Base-by-base conservation (phyloP, 2,797 vertebrate genomes). In the Chloroceryle amazona region DNA sequence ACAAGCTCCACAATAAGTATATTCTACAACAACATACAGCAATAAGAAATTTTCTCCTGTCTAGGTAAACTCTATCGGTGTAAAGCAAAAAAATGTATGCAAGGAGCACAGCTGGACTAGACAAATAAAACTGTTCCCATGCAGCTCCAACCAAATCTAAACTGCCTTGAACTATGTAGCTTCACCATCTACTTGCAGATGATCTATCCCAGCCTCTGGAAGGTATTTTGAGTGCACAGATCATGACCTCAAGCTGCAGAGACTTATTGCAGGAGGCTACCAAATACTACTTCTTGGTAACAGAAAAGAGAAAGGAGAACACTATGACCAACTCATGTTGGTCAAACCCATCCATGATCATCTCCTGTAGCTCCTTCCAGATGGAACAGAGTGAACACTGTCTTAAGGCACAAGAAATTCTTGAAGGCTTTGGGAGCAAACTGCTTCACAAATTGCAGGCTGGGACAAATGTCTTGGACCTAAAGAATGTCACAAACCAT, bases 401-500 rank as follows among this genome's bases (percentile, higher is more conserved):
- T 60, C 51, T 90, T 61, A 72, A 35, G 58, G 51, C 26, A 70
- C 65, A 81, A 57, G 11, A 93, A 91, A 74, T 75, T 44, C 17
- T 65, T 42, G 89, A 93, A 94, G 39, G 44, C 16, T 41, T 86
- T 85, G 46, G 58, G 54, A 94, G 88, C 37, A 85, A 93, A 82
- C 41, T 46, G 74, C 39, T 93, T 91, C 71, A 58, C n/a, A 60
- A 52, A 80, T 39, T 84, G 35, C 6, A 62, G n/a, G 46, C 33
- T 94, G 23, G n/a, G 60, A 80, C 35, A 82, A 78, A 76, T 51
- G 10, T 68, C 41, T 41, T 54, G 52, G 87, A 92, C 33, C 2
- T 37, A 79, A 93, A 93, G 71, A 89, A 86, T 84, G 65, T 86
- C 15, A 92, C 95, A 94, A 93, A 10, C 1, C 39, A 75, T 81